Conservation (phyloP, 92 coral and sea anemone genomes). For the Epizoanthus stellaris region DNA sequence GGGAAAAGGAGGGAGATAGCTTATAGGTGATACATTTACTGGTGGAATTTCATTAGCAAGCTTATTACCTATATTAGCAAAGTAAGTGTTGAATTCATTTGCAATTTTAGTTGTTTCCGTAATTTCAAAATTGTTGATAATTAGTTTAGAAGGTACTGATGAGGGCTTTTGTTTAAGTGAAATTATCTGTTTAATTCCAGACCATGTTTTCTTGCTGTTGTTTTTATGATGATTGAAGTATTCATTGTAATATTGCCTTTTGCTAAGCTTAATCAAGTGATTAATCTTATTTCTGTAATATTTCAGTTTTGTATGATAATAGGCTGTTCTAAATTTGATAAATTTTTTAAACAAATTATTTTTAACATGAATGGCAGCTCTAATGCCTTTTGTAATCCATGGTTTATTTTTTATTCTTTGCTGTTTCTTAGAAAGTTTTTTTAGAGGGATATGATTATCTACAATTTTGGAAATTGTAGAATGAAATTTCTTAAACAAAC, state of each 20-base stretch:
- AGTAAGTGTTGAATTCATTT: conserved; percentile 27
- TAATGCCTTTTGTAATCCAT: conserved; percentile 8
- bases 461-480: conserved; percentile 34
- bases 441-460: conserved; percentile 36
- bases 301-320: conserved; percentile 40
- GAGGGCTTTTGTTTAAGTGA: conserved; percentile 43
- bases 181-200: conserved; percentile 56
- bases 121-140: conserved; percentile 34
- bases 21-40: neutral
- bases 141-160: conserved; percentile 29
- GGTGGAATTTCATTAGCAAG: conserved; percentile 2
- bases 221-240: conserved; percentile 42
- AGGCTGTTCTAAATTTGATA: conserved; percentile 12
- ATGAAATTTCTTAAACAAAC: conserved; percentile 39
- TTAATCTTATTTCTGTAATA: conserved; percentile 37
- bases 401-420: conserved; percentile 28
- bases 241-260: conserved; percentile 45
- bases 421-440: conserved; percentile 39
- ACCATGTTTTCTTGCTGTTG: conserved; percentile 53
- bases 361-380: neutral
- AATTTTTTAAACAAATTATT: conserved; percentile 20
- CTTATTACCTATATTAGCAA: conserved; percentile 31
- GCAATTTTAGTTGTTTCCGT: conserved; percentile 6
- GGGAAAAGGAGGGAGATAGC: conserved; percentile 1
- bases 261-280: conserved; percentile 30